Evolutionary conservation across 2,888 invertebrate genomes (phyloP).

Genomic region (Panzeria rudis): DNA sequence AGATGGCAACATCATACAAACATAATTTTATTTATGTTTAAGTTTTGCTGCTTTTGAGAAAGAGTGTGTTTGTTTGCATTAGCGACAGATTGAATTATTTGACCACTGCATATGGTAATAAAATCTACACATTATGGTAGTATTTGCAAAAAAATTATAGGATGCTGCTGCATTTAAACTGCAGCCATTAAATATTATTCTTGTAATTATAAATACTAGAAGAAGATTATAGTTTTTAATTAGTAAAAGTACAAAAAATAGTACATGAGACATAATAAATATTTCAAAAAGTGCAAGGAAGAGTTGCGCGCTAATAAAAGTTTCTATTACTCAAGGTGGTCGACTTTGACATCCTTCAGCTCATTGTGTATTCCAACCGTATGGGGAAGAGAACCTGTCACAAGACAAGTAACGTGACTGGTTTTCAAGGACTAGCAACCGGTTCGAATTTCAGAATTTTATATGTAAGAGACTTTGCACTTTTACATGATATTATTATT

Average conservation of each 20-base stretch:
- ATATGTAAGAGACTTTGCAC: no score
- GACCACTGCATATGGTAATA: conserved; percentile 47
- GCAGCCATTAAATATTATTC: conserved; percentile 45
- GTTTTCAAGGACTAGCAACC: no score
- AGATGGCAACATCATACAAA: not conserved
- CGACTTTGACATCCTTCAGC: no score
- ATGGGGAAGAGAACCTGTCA: no score
- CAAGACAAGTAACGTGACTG: no score
- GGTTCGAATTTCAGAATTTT: no score
- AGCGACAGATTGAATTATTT: conserved; percentile 32
- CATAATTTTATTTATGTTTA: conserved; percentile 52
- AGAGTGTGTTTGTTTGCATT: conserved; percentile 11
- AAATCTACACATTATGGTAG: conserved; percentile 3
- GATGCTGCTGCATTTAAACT: conserved; percentile 38
- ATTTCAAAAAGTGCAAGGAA: no score
- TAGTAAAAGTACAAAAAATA: not conserved
- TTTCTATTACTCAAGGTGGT: no score
- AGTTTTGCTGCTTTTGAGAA: conserved; percentile 2
- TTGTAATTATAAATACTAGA: not conserved
- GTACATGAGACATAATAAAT: not conserved
- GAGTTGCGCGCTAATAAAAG: no score
- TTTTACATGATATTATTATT: no score
- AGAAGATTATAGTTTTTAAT: not conserved
- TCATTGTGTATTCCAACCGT: no score
- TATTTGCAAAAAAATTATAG: not conserved